Base-by-base conservation (phyloP, 2,113 vertebrate genomes). In the Lethenteron reissneri region DNA sequence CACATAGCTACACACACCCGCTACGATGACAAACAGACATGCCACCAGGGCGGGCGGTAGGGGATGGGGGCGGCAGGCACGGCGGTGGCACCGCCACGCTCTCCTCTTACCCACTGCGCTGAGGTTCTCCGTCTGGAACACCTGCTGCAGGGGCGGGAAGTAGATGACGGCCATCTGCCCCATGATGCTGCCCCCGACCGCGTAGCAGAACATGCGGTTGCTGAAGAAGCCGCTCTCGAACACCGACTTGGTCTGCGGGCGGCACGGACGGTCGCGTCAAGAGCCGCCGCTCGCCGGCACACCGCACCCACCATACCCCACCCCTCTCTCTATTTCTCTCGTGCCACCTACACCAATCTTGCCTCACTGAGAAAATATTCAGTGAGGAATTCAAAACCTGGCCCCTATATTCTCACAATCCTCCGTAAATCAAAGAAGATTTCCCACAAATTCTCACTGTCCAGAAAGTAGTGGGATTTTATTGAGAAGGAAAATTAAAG, bases 111-210 rank as follows among this genome's bases (percentile, higher is more conserved):
- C 92, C 57, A 89, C 76, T 74, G 89, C 2, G 76, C 90, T 92
- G 74, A 97, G 84, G 78, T 90, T 92, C 79, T 99, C 94, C 0
- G 94, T 99, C 81, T 96, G 94, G 81, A 99, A 99, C 78, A 97
- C 80, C 72, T 80, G 89, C 83, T 99, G 92, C 74, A 99, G 88
- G 1, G 94, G 92, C 71, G 92, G 94, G 76, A 92, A 99, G 81
- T 96, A 99, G 80, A 99, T 89, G 76, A 99, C 94, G 21, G 95
- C 68, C 58, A 99, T 79, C 77, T 99, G 94, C 1, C 92, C 94
- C 92, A 99, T 97, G 80, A 99, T 94, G 80, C 92, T 97, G 73
- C 85, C 94, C n/a, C 95, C 87, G 21, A 99, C 94, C 0, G 94
- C 91, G 1, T 85, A 92, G 76, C 94, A 99, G 78, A 99, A 99